Conservation (phyloP, 2,888 invertebrate genomes). For the Euplexia lucipara region DNA sequence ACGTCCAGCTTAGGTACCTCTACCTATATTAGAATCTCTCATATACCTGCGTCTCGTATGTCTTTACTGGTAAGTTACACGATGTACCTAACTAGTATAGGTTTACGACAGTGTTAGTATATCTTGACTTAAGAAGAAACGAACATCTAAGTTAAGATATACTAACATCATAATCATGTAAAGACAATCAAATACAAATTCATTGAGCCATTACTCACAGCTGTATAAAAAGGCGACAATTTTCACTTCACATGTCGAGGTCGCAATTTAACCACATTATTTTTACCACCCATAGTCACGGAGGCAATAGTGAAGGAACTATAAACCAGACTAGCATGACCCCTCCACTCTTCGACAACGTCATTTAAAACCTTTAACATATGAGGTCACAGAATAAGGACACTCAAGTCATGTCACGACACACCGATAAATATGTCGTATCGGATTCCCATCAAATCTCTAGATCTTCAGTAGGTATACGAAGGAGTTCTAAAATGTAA, state of each 20-base stretch:
- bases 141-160: not conserved
- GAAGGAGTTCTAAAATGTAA: constrained; percentile 63
- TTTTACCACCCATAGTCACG: constrained; percentile 72
- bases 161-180: not conserved
- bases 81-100: too few relatives aligned
- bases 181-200: constrained; percentile 27
- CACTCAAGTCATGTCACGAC: constrained; percentile 68
- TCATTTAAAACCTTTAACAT: constrained; percentile 67
- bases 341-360: constrained; percentile 49
- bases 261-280: constrained; percentile 64
- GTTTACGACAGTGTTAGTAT: too few relatives aligned
- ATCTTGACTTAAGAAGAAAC: too few relatives aligned
- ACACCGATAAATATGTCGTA: constrained; percentile 71
- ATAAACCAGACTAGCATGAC: constrained; percentile 56
- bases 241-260: constrained; percentile 63
- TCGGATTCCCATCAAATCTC: constrained; percentile 69
- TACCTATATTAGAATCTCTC: too few relatives aligned
- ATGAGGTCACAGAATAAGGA: constrained; percentile 63
- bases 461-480: constrained; percentile 62
- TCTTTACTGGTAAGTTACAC: too few relatives aligned
- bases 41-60: too few relatives aligned
- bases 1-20: too few relatives aligned
- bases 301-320: constrained; percentile 40
- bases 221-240: constrained; percentile 65
- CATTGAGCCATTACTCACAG: constrained; percentile 38